Evolutionary conservation across 2,113 vertebrate genomes (phyloP).

Genomic region (Panthera uncia): DNA sequence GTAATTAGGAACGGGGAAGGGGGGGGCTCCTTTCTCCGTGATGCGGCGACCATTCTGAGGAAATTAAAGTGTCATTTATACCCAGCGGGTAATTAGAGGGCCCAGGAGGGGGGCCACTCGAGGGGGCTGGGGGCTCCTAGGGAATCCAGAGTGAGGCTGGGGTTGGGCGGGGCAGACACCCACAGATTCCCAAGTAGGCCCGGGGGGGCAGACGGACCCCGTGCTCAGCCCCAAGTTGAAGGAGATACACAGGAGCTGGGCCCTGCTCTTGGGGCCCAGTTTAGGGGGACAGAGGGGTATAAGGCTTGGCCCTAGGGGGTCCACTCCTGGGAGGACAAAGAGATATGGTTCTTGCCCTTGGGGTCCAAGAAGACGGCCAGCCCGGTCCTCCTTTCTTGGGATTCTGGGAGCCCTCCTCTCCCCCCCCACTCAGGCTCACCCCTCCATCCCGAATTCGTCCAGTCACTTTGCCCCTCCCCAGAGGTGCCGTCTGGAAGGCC

Average conservation of each 20-base stretch:
- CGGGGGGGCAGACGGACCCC: neutral
- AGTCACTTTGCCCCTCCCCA: neutral
- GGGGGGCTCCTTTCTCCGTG: neutral
- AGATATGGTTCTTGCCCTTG: neutral
- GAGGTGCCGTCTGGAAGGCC: neutral
- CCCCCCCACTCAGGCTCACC: neutral
- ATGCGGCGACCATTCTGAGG: neutral
- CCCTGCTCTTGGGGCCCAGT: neutral
- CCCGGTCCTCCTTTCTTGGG: neutral
- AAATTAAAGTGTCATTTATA: constrained; percentile 62
- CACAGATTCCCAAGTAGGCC: neutral
- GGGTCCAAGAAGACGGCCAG: neutral
- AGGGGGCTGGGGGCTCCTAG: neutral
- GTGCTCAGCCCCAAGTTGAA: neutral
- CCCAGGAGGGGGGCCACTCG: accelerated
- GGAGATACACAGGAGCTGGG: neutral
- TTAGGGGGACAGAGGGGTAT: neutral
- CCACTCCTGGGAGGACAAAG: neutral
- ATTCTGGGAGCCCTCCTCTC: neutral
- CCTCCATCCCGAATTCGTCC: neutral
- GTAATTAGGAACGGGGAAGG: constrained; percentile 34
- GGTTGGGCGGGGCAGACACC: neutral
- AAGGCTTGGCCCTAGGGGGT: no score
- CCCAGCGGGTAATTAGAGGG: neutral
- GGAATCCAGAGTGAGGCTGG: neutral